Conservation (phyloP, 2,888 invertebrate species). For the Homarus gammarus region DNA sequence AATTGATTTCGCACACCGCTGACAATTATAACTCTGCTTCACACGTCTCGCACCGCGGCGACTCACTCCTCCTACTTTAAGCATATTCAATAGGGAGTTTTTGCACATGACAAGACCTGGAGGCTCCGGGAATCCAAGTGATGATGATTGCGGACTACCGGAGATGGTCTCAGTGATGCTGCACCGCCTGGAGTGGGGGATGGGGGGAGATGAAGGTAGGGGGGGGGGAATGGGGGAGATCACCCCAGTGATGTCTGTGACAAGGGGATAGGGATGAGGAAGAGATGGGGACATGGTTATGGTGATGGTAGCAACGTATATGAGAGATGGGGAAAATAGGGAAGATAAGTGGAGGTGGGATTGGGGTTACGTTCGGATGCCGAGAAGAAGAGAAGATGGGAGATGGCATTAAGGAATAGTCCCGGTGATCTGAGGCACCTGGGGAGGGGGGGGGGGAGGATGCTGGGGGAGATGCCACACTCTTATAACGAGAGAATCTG, state of each 20-base stretch:
- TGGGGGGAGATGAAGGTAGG: neutral
- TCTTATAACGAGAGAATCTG: neutral
- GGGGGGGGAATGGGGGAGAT: too few species aligned
- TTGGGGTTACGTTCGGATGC: too few species aligned
- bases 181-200: neutral
- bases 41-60: conserved; percentile 9
- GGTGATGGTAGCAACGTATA: neutral
- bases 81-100: conserved; percentile 33
- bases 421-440: too few species aligned
- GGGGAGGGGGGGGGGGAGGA: too few species aligned
- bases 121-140: conserved; percentile 33
- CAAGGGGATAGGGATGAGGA: neutral
- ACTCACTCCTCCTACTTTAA: conserved; percentile 29
- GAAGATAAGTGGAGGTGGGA: too few species aligned
- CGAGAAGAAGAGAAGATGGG: too few species aligned
- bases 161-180: conserved; percentile 30
- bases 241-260: too few species aligned
- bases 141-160: conserved; percentile 55
- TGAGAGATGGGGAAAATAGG: neutral
- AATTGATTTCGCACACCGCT: too few species aligned
- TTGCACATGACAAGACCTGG: conserved; percentile 24
- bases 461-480: too few species aligned
- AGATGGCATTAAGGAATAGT: too few species aligned
- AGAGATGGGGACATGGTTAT: neutral
- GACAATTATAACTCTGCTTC: too few species aligned